Evolutionary conservation across 2,888 invertebrate genomes (phyloP).

Genomic region (Eubasilissa splendida): DNA sequence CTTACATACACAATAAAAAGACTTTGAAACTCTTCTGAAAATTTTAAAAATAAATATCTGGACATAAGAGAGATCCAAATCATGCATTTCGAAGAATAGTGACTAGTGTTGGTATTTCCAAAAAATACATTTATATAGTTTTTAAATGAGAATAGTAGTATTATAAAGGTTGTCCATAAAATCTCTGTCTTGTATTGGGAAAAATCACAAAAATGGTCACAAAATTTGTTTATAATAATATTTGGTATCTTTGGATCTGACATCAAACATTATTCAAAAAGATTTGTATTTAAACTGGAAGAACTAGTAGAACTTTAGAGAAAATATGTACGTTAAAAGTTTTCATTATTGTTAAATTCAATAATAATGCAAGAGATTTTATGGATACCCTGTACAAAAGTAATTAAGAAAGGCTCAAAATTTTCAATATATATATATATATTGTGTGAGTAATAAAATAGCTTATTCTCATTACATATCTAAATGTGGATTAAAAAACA

Average conservation of each 20-base stretch:
- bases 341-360: background rate
- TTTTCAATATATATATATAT: constrained; percentile 42
- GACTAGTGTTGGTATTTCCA: background rate
- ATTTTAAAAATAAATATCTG: constrained; percentile 1
- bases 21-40: background rate
- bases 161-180: constrained; percentile 27
- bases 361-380: constrained; percentile 3
- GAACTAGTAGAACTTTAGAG: too few species aligned
- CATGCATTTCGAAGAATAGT: background rate
- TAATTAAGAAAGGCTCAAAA: constrained; percentile 51
- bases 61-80: constrained; percentile 21
- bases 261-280: too few species aligned
- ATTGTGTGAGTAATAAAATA: constrained; percentile 40
- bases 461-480: constrained; percentile 34
- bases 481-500: constrained; percentile 57
- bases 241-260: too few species aligned
- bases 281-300: too few species aligned
- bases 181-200: background rate
- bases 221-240: too few species aligned
- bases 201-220: too few species aligned
- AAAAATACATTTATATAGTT: background rate
- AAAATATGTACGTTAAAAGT: background rate
- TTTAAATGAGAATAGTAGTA: constrained; percentile 5
- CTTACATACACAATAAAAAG: constrained; percentile 13
- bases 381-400: constrained; percentile 41